These are phyloP conservation scores for Betta splendens DNA, from an alignment of 2,797 vertebrate species.

Conservation along the genomic window DNA sequence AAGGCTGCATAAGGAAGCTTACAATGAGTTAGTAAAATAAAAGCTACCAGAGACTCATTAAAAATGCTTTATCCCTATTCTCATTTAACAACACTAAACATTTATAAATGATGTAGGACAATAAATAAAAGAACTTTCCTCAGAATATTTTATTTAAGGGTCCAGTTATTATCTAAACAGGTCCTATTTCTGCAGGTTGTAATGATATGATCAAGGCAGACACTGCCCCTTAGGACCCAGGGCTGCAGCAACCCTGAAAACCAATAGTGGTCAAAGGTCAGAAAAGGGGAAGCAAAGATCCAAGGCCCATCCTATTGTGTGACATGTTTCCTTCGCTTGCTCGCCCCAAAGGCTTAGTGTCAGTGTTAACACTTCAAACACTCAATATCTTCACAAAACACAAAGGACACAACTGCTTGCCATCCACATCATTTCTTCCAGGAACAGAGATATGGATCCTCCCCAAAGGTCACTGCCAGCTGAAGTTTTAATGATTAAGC, in stretches of 20 bases:
- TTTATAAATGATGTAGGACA: not conserved
- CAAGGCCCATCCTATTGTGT: conserved; percentile 84
- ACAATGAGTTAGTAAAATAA: conserved; percentile 24
- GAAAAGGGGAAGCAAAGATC: conserved; percentile 81
- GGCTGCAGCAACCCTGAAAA: conserved; percentile 78
- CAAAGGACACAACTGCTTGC: conserved; percentile 84
- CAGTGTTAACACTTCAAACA: conserved; percentile 88
- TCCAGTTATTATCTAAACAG: conserved; percentile 43
- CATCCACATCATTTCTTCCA: conserved; percentile 81
- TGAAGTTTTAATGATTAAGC: conserved; percentile 84
- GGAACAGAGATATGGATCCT: conserved; percentile 83
- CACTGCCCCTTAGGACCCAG: conserved; percentile 75
- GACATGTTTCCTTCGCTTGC: conserved; percentile 81
- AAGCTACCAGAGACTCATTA: conserved; percentile 11
- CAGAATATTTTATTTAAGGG: conserved; percentile 29
- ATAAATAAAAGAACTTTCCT: conserved; percentile 12
- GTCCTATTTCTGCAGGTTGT: conserved; percentile 40
- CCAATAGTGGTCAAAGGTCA: conserved; percentile 81
- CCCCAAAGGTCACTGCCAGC: conserved; percentile 82
- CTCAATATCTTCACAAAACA: conserved; percentile 86
- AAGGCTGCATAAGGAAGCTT: conserved; percentile 42
- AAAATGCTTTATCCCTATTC: not conserved
- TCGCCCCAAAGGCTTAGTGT: conserved; percentile 84
- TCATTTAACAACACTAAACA: conserved; percentile 1
- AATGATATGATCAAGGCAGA: conserved; percentile 78